Base-by-base conservation (phyloP, 2,888 invertebrate species). In the Phaonia tiefii region DNA sequence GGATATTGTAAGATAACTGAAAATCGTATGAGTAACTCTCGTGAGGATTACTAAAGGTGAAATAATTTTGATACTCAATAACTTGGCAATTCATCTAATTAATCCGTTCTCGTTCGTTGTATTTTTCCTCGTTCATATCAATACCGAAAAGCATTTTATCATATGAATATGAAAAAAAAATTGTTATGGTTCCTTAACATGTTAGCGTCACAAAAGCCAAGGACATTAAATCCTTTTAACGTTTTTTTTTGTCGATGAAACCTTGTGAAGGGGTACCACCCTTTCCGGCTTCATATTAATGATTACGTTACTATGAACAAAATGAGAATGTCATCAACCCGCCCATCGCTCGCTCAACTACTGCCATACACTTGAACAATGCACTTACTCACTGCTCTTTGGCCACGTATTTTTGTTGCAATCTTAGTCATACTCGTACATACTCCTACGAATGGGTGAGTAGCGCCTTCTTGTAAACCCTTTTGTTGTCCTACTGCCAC, bases 251-350 rank as follows among this genome's bases (percentile, higher is more conserved):
- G 42, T 49, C 8, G 54, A 46, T 56, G 56, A 17, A 60, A 60
- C 37, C 37, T 15, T 31, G 66, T 37, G 26, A 70, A 65, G 60
- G 42, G 46, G 78, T 42, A 49, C 75, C 54, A 51, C 46, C 39
- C 70, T 71, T 79, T 77, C 77, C 77, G 76, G 67, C 31, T 31
- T 8, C n/a, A n/a, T n/a, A n/a, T 31, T 3, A 31, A 8, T 31
- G 31, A 5, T 82, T 82, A 73, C 69, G 78, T 71, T 75, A 31
- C 8, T 31, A 3, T 49, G 37, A 22, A 73, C 78, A 44, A 46
- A 72, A 69, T 70, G 75, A 66, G 46, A 67, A 70, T 75, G 74
- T 75, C 65, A 79, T 74, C 73, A 77, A 56, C 58, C 66, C 44
- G 37, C 67, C 77, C 54, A 75, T 60, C 63, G n/a, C n/a, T n/a